phyloP scores from a whole-genome alignment of 2,797 vertebrate species.

The Ptychadena robeensis region DNA sequence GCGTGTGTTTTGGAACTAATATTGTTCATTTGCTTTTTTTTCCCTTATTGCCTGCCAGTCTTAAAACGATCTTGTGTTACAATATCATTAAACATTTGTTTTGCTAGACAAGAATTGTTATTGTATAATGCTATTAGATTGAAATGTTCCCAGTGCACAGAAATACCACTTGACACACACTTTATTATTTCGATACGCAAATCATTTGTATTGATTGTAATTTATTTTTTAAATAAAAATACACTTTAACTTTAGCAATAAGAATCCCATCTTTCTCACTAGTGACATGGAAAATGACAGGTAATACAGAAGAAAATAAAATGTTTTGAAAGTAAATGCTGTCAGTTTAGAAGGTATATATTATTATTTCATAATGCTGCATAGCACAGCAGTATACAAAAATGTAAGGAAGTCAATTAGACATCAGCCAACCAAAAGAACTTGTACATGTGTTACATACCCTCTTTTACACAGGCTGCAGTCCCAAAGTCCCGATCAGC shows the following conservation, averaged over 20 bases:
- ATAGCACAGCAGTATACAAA: not conserved
- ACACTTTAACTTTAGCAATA: not conserved
- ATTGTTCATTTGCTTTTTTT: conserved; percentile 35
- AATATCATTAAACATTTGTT: conserved; percentile 32
- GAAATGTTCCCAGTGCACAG: not conserved
- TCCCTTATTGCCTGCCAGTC: conserved; percentile 26
- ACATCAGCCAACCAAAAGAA: too few species aligned
- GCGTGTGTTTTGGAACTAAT: conserved; percentile 10
- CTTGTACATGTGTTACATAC: too few species aligned
- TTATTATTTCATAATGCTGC: not conserved
- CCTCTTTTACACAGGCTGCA: too few species aligned
- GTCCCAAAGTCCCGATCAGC: too few species aligned
- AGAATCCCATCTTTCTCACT: not conserved
- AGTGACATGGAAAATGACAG: not conserved
- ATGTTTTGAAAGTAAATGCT: not conserved
- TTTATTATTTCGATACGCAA: not conserved
- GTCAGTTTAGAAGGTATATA: not conserved
- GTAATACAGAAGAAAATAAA: not conserved
- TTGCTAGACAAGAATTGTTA: not conserved
- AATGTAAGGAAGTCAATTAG: too few species aligned
- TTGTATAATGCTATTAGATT: not conserved
- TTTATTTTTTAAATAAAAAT: not conserved
- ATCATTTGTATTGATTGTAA: not conserved
- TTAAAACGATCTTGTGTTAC: conserved; percentile 11
- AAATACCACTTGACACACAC: not conserved